phyloP scores from a whole-genome alignment of 1,140 invertebrate species.

The Pseudomyrmex gracilis region DNA sequence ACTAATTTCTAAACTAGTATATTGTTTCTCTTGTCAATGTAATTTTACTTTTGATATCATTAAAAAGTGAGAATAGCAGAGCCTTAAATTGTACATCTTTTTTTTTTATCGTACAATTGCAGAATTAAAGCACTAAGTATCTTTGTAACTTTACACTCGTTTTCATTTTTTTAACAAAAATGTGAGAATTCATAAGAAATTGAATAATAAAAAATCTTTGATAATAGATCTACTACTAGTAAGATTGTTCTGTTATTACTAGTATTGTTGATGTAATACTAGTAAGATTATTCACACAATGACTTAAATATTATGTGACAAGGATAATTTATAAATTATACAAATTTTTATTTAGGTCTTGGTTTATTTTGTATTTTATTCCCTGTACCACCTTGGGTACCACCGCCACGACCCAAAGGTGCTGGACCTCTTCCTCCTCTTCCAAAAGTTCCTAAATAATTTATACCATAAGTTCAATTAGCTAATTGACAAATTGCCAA shows the following conservation, averaged over 20 bases:
- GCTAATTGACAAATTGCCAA: background rate
- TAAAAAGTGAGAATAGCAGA: too few species aligned
- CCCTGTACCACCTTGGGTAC: constrained; percentile 73
- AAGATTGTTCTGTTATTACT: too few species aligned
- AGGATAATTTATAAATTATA: constrained; percentile 32
- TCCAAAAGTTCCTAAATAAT: constrained; percentile 85
- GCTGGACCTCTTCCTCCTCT: constrained; percentile 85
- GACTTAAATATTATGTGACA: constrained; percentile 8
- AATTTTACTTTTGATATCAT: too few species aligned
- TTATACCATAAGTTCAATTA: background rate
- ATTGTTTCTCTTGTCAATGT: too few species aligned
- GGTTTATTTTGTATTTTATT: constrained; percentile 81
- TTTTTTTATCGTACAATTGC: too few species aligned
- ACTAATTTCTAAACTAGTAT: too few species aligned
- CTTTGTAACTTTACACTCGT: background rate
- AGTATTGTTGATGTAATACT: background rate
- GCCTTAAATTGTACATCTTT: too few species aligned
- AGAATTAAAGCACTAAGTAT: background rate
- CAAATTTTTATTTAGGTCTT: constrained; percentile 76
- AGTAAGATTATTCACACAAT: background rate
- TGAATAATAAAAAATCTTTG: background rate
- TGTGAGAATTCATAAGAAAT: background rate
- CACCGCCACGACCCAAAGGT: constrained; percentile 80
- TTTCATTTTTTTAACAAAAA: background rate
- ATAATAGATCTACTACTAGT: background rate